Conservation (phyloP, 2,797 vertebrate genomes). For the Urocyon cinereoargenteus region DNA sequence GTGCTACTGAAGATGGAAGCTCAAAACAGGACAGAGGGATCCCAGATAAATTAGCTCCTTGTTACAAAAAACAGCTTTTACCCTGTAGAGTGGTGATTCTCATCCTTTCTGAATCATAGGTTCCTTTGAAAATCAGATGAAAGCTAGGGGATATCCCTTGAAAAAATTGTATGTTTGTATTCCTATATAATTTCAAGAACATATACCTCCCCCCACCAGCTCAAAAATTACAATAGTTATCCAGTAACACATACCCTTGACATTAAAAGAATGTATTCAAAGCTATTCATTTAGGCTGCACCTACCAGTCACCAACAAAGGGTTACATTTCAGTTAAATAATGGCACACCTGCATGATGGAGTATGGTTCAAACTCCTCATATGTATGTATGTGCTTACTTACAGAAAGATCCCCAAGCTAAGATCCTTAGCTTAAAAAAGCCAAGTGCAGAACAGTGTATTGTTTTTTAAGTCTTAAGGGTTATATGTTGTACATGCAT, state of each 20-base stretch:
- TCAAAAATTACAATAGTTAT: neutral
- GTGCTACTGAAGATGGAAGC: neutral
- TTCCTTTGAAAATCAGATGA: slow-evolving; percentile 27
- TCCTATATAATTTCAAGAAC: neutral
- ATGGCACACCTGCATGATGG: neutral
- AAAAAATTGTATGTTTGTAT: neutral
- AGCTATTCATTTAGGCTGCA: neutral
- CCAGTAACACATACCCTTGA: neutral
- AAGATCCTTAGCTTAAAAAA: neutral
- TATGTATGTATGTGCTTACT: neutral
- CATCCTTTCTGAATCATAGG: neutral
- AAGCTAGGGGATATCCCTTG: neutral
- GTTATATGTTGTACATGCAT: neutral
- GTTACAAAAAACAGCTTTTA: neutral
- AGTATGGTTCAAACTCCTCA: neutral
- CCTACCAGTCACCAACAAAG: neutral
- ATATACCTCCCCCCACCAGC: rapidly evolving
- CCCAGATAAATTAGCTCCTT: neutral
- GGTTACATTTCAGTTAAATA: neutral
- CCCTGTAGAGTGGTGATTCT: neutral
- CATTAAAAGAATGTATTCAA: neutral
- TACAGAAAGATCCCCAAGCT: neutral
- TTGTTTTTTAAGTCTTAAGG: neutral
- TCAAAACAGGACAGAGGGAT: neutral
- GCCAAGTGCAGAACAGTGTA: neutral